Evolutionary conservation across 2,888 invertebrate species (phyloP).

Genomic region (Drosophila longiperda): DNA sequence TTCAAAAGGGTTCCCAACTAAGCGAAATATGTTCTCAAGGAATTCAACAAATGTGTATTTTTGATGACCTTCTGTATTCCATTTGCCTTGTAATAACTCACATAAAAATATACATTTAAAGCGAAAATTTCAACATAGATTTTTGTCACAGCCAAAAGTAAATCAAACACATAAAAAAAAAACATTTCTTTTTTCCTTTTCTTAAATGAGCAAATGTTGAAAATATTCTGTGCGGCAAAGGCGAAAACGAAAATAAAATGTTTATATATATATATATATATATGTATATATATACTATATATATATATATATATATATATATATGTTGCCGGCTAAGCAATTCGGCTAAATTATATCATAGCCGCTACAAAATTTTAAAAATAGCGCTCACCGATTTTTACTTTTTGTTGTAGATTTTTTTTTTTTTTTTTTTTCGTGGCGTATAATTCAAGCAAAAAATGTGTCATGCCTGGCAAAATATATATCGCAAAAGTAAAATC

Average conservation of each 20-base stretch:
- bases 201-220: slow-evolving; percentile 63
- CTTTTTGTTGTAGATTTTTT: slow-evolving; percentile 20
- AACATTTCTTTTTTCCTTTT: slow-evolving; percentile 3
- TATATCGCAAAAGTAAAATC: slow-evolving; percentile 42
- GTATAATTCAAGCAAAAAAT: slow-evolving; percentile 63
- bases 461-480: slow-evolving; percentile 67
- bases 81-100: slow-evolving; percentile 56
- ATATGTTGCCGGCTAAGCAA: slow-evolving; percentile 69
- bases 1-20: slow-evolving; percentile 40
- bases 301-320: slow-evolving; percentile 14
- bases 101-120: slow-evolving; percentile 22
- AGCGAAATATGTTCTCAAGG: slow-evolving; percentile 6
- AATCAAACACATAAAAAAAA: slow-evolving; percentile 36
- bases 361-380: slow-evolving; percentile 74
- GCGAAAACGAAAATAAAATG: slow-evolving; percentile 68
- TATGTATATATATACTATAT: slow-evolving; percentile 7
- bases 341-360: slow-evolving; percentile 77
- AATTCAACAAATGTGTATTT: slow-evolving; percentile 13
- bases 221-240: slow-evolving; percentile 58
- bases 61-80: slow-evolving; percentile 36
- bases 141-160: slow-evolving; percentile 59
- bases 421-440: slow-evolving; percentile 22
- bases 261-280: slow-evolving; percentile 27
- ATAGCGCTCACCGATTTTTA: slow-evolving; percentile 62
- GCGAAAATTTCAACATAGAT: slow-evolving; percentile 40